Evolutionary conservation across 2,113 vertebrate genomes (phyloP).

Genomic region (Nematolebias whitei): DNA sequence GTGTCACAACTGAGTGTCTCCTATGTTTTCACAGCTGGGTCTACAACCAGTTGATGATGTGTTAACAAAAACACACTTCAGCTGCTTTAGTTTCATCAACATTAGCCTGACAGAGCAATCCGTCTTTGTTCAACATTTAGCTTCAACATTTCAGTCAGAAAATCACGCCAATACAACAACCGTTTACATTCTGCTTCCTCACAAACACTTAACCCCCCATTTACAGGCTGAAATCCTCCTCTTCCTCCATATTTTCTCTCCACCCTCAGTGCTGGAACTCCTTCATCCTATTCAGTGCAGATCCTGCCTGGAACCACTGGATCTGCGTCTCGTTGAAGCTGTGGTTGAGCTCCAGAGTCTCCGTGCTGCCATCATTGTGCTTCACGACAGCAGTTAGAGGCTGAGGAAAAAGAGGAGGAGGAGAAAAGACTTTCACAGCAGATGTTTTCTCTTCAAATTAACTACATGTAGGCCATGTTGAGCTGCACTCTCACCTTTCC

Average conservation of each 20-base stretch:
- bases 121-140: not conserved
- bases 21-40: no score
- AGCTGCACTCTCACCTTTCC: slow-evolving; percentile 84
- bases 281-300: slow-evolving; percentile 99
- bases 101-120: slow-evolving; percentile 9
- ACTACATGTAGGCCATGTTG: not conserved
- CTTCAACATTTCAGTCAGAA: slow-evolving; percentile 21
- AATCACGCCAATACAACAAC: slow-evolving; percentile 30
- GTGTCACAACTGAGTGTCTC: no score
- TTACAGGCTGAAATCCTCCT: slow-evolving; percentile 1
- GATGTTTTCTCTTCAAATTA: not conserved
- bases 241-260: slow-evolving; percentile 2
- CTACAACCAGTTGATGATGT: not conserved
- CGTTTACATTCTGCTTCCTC: slow-evolving; percentile 26
- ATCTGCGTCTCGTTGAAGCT: slow-evolving; percentile 98
- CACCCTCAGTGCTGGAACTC: slow-evolving; percentile 77
- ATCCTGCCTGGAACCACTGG: slow-evolving; percentile 94
- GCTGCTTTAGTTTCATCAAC: slow-evolving; percentile 28
- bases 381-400: slow-evolving; percentile 89
- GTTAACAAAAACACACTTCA: slow-evolving; percentile 11
- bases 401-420: slow-evolving; percentile 57
- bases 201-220: slow-evolving; percentile 9
- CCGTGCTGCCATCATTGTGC: slow-evolving; percentile 91
- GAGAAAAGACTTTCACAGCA: not conserved
- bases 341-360: slow-evolving; percentile 90